phyloP scores from a whole-genome alignment of 1,140 invertebrate species.

The silkworm (Bombyx mori) region ASM3026992v2 NC_085111.1:3915501-3916000 shows the following conservation, averaged over 20 bases:
- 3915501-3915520: constrained; percentile 11
- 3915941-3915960: no score
- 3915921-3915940: no score
- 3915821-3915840: no score
- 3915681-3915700: constrained; percentile 50
- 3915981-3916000: no score
- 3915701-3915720: neutral
- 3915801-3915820: no score
- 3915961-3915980: no score
- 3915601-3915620: constrained; percentile 16
- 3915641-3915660: constrained; percentile 52
- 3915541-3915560: constrained; percentile 60
- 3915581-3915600: constrained; percentile 39
- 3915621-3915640: constrained; percentile 38
- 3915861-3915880: no score
- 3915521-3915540: constrained; percentile 23
- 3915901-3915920: no score
- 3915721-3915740: neutral
- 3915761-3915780: no score
- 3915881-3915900: no score
- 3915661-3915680: constrained; percentile 68
- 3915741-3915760: neutral
- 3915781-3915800: no score
- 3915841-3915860: no score
- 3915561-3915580: constrained; percentile 55